Conservation (phyloP, 2,113 vertebrate species). For the Xenotilapia flavipinnis region DNA sequence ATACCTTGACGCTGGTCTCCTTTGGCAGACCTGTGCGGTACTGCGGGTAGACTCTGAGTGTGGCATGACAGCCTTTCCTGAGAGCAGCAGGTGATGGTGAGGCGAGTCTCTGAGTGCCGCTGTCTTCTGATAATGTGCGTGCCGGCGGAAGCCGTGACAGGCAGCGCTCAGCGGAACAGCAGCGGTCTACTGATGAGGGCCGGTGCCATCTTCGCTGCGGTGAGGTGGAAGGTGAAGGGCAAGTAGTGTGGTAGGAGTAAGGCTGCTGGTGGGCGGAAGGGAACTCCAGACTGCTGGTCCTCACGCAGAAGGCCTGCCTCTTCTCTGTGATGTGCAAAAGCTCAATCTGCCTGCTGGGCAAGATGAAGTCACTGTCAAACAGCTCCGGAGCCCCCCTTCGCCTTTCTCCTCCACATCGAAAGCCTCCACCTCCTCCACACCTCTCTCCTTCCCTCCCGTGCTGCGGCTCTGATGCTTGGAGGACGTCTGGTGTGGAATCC, state of each 20-base stretch:
- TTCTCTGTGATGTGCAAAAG: conserved; percentile 86
- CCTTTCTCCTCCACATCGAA: conserved; percentile 23
- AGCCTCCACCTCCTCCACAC: not conserved
- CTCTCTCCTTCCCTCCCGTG: conserved; percentile 3
- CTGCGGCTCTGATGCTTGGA: conserved; percentile 74
- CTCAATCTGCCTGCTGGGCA: conserved; percentile 86
- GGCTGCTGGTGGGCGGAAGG: conserved; percentile 65
- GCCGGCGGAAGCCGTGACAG: conserved; percentile 35
- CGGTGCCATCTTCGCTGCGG: conserved; percentile 63
- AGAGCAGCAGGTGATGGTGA: conserved; percentile 50
- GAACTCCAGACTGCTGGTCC: conserved; percentile 88
- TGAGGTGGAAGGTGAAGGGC: conserved; percentile 52
- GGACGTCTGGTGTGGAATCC: conserved; percentile 79
- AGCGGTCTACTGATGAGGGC: conserved; percentile 78
- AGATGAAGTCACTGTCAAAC: conserved; percentile 86
- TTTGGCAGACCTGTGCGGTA: conserved; percentile 83
- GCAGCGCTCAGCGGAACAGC: conserved; percentile 48
- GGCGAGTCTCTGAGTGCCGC: conserved; percentile 72
- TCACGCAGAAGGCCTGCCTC: conserved; percentile 83
- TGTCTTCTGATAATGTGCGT: conserved; percentile 75
- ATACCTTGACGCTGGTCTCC: conserved; percentile 86
- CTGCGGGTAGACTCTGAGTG: conserved; percentile 80
- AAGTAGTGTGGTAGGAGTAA: conserved; percentile 60
- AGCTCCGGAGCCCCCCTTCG: conserved; percentile 57
- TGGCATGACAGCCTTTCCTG: conserved; percentile 70